Evolutionary conservation across 2,797 vertebrate genomes (phyloP).

Genomic region (Eupleurogrammus muticus): DNA sequence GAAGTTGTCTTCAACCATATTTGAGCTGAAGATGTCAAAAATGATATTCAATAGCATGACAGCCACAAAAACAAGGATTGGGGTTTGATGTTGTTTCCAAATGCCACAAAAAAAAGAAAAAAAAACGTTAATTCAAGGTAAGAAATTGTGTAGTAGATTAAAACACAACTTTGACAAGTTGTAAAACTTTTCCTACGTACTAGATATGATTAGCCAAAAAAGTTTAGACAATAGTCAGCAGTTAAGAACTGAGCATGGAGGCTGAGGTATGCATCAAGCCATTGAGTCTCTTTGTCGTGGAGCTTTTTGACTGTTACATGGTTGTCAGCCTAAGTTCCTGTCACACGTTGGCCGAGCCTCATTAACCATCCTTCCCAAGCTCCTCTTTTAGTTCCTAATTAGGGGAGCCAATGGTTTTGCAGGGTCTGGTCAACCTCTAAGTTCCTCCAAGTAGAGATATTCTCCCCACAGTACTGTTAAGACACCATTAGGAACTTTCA

Average conservation of each 20-base stretch:
- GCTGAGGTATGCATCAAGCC: slow-evolving; percentile 27
- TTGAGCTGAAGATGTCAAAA: too few species aligned
- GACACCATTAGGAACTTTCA: slow-evolving; percentile 41
- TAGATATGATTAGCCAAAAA: not conserved
- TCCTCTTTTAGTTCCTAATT: slow-evolving; percentile 74
- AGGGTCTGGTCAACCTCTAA: slow-evolving; percentile 67
- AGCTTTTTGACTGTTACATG: slow-evolving; percentile 45
- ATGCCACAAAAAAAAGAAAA: too few species aligned
- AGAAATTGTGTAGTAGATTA: too few species aligned
- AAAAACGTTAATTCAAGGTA: too few species aligned
- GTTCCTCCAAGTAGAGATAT: slow-evolving; percentile 40
- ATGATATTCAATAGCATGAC: too few species aligned
- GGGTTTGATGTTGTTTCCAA: too few species aligned
- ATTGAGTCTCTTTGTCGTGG: slow-evolving; percentile 26
- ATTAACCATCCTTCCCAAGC: slow-evolving; percentile 70
- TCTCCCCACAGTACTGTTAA: slow-evolving; percentile 23
- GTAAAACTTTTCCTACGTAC: not conserved
- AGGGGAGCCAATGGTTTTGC: slow-evolving; percentile 60
- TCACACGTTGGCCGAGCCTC: slow-evolving; percentile 66
- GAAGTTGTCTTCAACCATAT: too few species aligned
- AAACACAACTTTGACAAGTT: not conserved
- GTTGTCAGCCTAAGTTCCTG: slow-evolving; percentile 55
- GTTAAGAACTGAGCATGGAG: not conserved
- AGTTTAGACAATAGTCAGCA: not conserved
- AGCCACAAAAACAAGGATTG: too few species aligned